These are phyloP conservation scores for Perccottus glenii DNA, from an alignment of 2,113 vertebrate genomes.

Conservation along the genomic window DNA sequence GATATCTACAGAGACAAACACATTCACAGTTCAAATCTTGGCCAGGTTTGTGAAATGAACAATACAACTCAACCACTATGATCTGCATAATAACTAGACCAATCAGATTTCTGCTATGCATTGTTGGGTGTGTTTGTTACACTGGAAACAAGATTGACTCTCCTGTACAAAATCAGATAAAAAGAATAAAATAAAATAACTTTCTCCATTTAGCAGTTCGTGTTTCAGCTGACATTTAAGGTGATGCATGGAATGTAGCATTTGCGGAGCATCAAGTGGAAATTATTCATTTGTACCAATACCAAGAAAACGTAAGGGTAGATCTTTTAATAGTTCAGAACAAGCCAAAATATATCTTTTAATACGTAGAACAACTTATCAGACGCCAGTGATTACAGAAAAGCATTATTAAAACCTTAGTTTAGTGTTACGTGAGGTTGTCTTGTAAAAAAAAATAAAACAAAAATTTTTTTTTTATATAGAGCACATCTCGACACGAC, in stretches of 20 bases:
- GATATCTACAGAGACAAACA: conserved; percentile 49
- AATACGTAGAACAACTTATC: conserved; percentile 20
- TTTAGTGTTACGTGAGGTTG: conserved; percentile 60
- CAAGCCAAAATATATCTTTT: neutral
- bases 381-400: conserved; percentile 24
- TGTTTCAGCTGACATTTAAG: neutral
- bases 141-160: conserved; percentile 10
- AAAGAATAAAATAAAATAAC: neutral
- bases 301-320: conserved; percentile 3
- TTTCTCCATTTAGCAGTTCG: conserved; percentile 12
- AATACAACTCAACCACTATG: conserved; percentile 36
- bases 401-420: conserved; percentile 19
- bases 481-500: conserved; percentile 43
- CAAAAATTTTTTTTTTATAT: conserved; percentile 38
- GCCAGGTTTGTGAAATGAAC: conserved; percentile 41
- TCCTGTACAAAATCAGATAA: conserved; percentile 45
- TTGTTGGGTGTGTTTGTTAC: conserved; percentile 1
- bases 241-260: neutral
- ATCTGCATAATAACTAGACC: conserved; percentile 28
- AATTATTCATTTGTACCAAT: conserved; percentile 9
- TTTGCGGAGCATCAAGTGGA: neutral
- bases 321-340: conserved; percentile 1
- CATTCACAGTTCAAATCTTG: conserved; percentile 64
- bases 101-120: conserved; percentile 27
- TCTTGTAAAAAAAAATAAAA: conserved; percentile 16